Percentiles rank a stretch among this genome's conserved stretches.
These are phyloP conservation scores for Vollenhovia emeryi DNA, from an alignment of 1,140 invertebrate genomes.

Conservation along the genomic window DNA sequence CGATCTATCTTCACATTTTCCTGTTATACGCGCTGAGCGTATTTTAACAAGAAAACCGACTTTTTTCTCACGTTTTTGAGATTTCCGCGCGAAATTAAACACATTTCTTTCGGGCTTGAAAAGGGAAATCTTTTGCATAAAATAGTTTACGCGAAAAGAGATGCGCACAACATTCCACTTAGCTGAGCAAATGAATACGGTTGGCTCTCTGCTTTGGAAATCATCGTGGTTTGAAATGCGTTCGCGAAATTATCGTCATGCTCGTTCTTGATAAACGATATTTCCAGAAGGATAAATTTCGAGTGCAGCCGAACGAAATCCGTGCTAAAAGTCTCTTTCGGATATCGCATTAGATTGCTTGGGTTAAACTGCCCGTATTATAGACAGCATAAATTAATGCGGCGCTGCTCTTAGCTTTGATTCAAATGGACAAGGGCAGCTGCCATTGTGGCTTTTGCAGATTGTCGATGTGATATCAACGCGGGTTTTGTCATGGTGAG, in stretches of 20 bases:
- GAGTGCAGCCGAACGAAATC: not conserved
- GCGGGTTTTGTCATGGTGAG: slow-evolving; percentile 11
- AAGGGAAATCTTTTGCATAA: slow-evolving; percentile 2
- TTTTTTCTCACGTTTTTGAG: not conserved
- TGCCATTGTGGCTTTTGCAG: not conserved
- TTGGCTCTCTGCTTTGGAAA: not conserved
- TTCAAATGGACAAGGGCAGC: not conserved
- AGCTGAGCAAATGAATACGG: not conserved
- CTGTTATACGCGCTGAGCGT: not conserved
- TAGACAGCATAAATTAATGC: slow-evolving; percentile 8
- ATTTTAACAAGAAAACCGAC: slow-evolving; percentile 33
- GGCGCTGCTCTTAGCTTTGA: not conserved
- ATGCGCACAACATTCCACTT: not conserved
- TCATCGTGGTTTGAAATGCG: not conserved
- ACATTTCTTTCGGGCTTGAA: not conserved
- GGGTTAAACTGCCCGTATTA: not conserved
- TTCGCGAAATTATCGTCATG: not conserved
- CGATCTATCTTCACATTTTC: not conserved
- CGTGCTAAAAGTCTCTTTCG: not conserved
- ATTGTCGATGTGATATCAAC: slow-evolving; percentile 12
- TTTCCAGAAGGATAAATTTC: not conserved
- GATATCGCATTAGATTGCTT: not conserved
- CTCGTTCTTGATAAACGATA: not conserved
- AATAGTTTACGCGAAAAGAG: slow-evolving; percentile 17
- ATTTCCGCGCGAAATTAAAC: slow-evolving; percentile 36